phyloP scores from a whole-genome alignment of 2,113 vertebrate genomes.

The Phylloscopus trochilus region DNA sequence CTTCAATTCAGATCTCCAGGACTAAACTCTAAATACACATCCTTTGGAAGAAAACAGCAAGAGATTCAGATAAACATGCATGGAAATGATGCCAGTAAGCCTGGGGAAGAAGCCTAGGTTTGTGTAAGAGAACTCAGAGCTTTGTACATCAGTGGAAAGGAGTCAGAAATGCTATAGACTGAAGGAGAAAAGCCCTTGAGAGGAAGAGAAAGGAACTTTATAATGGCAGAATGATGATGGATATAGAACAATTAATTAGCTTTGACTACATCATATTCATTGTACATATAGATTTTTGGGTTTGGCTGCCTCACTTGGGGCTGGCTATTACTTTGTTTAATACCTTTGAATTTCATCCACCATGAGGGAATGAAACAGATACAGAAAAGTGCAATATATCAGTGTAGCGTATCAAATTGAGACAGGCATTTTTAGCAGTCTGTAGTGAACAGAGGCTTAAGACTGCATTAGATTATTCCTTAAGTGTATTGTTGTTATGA shows the following conservation, averaged over 20 bases:
- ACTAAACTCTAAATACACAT: neutral
- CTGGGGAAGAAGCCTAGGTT: neutral
- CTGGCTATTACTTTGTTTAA: slow-evolving; percentile 17
- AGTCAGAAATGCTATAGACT: neutral
- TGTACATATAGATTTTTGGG: neutral
- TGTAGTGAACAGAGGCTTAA: slow-evolving; percentile 3
- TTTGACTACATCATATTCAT: neutral
- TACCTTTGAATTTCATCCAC: slow-evolving; percentile 27
- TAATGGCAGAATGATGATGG: slow-evolving; percentile 39
- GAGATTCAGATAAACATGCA: neutral
- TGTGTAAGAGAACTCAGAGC: neutral
- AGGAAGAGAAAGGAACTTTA: neutral
- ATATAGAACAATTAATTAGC: slow-evolving; percentile 40
- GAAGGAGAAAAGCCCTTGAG: slow-evolving; percentile 20
- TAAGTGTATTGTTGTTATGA: slow-evolving; percentile 56
- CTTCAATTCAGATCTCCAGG: neutral
- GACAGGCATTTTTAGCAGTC: slow-evolving; percentile 46
- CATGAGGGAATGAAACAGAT: slow-evolving; percentile 52
- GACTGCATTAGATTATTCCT: slow-evolving; percentile 11
- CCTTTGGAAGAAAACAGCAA: neutral
- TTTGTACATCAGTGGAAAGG: neutral
- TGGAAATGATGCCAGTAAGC: neutral
- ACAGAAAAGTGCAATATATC: slow-evolving; percentile 37
- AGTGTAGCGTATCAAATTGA: slow-evolving; percentile 58
- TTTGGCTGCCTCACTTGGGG: slow-evolving; percentile 18